Base-by-base conservation (phyloP, 2,113 vertebrate species). In the Pterocles orientalis region DNA sequence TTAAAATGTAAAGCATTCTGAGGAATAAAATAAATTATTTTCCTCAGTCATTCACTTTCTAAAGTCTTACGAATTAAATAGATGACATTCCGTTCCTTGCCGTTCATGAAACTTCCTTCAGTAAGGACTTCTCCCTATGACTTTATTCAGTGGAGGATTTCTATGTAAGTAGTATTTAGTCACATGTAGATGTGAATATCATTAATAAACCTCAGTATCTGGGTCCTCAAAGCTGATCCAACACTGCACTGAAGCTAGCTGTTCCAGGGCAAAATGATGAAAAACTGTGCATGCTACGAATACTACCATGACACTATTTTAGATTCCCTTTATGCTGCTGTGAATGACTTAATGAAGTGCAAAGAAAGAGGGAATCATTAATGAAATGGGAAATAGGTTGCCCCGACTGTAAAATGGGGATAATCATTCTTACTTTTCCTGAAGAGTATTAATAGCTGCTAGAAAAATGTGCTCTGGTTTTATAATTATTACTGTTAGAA, bases 371-470 rank as follows among this genome's bases (percentile, higher is more conserved):
- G 34, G 69, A 23, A 75, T 88, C 93, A 88, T 86, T 93, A 96
- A 86, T 0, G 1, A 92, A 93, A 93, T 84, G 86, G 64, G 92
- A 96, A 96, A 95, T 94, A 86, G 68, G 51, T 48, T 94, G 92
- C 48, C 34, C 71, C 86, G 95, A 94, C 88, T 96, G 80, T 94
- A 94, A 96, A 95, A 94, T 84, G 29, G 65, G 91, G 43, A 91
- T 94, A 95, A 96, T 96, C 7, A 94, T 83, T 96, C 92, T 94
- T 92, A 91, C 77, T 94, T 94, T 92, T 96, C 56, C 60, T 82
- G 77, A 73, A 88, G 61, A 92, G 18, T 94, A 94, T 92, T 92
- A 96, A 92, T 90, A 95, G 64, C 72, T 31, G 61, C 72, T 88
- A 75, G 88, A 94, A 94, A 86, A 91, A 84, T 64, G 65, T 94